These are phyloP conservation scores for Homarus gammarus DNA, from an alignment of 2,888 invertebrate genomes.

Conservation along the genomic window DNA sequence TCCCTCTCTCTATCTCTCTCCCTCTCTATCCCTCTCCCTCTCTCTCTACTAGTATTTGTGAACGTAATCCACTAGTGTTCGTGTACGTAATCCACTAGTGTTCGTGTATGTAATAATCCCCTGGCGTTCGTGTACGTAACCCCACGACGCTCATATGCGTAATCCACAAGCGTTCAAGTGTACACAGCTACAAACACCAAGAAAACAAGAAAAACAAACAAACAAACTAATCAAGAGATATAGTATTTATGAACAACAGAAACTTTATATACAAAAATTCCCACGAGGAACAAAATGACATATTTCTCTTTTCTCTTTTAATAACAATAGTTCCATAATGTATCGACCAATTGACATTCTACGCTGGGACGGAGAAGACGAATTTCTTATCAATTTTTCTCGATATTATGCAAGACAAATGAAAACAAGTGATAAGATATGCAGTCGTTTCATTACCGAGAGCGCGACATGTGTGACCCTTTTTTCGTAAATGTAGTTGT, in stretches of 20 bases:
- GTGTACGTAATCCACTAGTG: no score
- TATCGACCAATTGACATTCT: conserved; percentile 27
- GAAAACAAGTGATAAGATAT: conserved; percentile 20
- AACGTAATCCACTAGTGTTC: no score
- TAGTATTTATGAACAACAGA: no score
- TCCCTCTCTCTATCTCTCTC: conserved; percentile 13
- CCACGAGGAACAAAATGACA: neutral
- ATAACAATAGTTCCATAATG: neutral
- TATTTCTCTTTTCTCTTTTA: neutral
- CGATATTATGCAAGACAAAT: conserved; percentile 22
- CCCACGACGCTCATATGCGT: no score
- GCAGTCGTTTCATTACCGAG: conserved; percentile 29
- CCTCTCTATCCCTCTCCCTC: neutral
- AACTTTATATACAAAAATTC: neutral
- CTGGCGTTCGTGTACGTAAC: no score
- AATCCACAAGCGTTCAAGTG: no score
- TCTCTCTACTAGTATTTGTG: neutral
- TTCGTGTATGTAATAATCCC: no score
- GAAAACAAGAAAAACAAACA: no score
- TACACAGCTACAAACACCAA: no score
- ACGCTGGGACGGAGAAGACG: neutral
- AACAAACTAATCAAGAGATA: no score
- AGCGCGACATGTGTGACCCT: no score
- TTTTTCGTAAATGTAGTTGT: no score
- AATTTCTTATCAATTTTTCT: neutral